Percentiles rank a stretch among this genome's conserved stretches.
These are phyloP conservation scores for Physella acuta DNA, from an alignment of 1,140 invertebrate genomes.

Conservation along the genomic window DNA sequence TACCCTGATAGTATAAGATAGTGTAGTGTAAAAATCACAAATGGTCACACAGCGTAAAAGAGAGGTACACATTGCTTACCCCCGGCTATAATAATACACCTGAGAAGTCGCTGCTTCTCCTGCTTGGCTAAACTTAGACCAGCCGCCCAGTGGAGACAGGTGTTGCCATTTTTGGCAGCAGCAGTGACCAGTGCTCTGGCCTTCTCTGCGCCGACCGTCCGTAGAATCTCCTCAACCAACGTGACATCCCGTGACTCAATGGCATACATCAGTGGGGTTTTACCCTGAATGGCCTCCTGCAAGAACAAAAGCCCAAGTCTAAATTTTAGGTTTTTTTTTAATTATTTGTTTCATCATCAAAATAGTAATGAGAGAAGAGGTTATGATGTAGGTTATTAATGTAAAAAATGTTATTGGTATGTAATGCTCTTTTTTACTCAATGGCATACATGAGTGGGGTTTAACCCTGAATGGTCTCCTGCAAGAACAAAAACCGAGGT, in stretches of 20 bases:
- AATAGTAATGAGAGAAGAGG: not conserved
- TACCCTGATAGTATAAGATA: too few species aligned
- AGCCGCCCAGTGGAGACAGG: constrained; percentile 6
- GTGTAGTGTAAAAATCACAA: too few species aligned
- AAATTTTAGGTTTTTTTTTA: not conserved
- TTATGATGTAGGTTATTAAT: not conserved
- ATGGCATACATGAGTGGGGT: constrained; percentile 15
- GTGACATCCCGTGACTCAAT: constrained; percentile 12
- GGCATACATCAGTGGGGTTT: constrained; percentile 12
- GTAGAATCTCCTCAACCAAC: not conserved
- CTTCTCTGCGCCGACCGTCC: not conserved
- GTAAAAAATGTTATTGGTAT: not conserved
- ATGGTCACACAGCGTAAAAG: too few species aligned
- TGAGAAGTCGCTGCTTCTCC: not conserved
- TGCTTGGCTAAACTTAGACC: not conserved
- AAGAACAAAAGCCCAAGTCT: not conserved
- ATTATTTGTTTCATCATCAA: not conserved
- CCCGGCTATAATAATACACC: constrained; percentile 9
- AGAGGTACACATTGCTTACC: not conserved
- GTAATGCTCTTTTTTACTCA: not conserved
- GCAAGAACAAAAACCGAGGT: not conserved
- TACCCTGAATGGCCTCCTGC: constrained; percentile 7
- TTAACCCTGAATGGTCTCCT: constrained; percentile 5
- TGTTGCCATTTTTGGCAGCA: constrained; percentile 1
- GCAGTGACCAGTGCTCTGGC: constrained; percentile 4